These are phyloP conservation scores for Dinoponera quadriceps DNA, from an alignment of 1,140 invertebrate species.

Conservation along the genomic window DNA sequence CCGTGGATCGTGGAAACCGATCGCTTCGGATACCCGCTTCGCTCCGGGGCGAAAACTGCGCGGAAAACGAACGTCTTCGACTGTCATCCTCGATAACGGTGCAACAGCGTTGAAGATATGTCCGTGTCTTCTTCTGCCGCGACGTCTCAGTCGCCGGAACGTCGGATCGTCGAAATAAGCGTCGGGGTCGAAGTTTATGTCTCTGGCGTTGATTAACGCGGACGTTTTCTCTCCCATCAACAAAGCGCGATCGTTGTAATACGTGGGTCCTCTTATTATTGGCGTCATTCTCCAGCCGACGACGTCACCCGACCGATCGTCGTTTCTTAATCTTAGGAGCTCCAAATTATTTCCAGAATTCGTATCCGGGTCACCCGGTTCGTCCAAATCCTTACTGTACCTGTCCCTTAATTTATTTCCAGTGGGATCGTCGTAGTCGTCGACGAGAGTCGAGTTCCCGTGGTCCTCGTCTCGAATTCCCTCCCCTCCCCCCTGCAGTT, in stretches of 20 bases:
- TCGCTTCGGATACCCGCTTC: not conserved
- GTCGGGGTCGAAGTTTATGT: not conserved
- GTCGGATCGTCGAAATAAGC: not conserved
- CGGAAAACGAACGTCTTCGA: not conserved
- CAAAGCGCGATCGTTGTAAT: not conserved
- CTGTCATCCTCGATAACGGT: not conserved
- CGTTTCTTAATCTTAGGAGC: slow-evolving; percentile 41
- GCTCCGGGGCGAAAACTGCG: not conserved
- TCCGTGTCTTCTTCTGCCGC: not conserved
- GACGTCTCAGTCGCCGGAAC: not conserved
- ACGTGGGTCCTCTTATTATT: slow-evolving; percentile 20
- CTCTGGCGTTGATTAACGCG: not conserved
- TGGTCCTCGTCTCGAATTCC: not conserved
- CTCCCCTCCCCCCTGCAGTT: not conserved
- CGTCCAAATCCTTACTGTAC: slow-evolving; percentile 17
- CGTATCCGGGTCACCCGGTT: slow-evolving; percentile 9
- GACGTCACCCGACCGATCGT: slow-evolving; percentile 34
- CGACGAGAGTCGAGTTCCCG: slow-evolving; percentile 4
- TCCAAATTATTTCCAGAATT: slow-evolving; percentile 35
- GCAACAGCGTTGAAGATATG: not conserved
- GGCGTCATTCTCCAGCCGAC: slow-evolving; percentile 35
- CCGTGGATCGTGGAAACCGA: not conserved
- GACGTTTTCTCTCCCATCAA: slow-evolving; percentile 12
- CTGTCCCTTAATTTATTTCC: slow-evolving; percentile 36
- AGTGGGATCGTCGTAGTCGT: not conserved